A percentile compares a stretch with the other conserved stretches of the same genome.
phyloP scores from a whole-genome alignment of 2,113 vertebrate species.

The Boulengeromyrus knoepffleri region DNA sequence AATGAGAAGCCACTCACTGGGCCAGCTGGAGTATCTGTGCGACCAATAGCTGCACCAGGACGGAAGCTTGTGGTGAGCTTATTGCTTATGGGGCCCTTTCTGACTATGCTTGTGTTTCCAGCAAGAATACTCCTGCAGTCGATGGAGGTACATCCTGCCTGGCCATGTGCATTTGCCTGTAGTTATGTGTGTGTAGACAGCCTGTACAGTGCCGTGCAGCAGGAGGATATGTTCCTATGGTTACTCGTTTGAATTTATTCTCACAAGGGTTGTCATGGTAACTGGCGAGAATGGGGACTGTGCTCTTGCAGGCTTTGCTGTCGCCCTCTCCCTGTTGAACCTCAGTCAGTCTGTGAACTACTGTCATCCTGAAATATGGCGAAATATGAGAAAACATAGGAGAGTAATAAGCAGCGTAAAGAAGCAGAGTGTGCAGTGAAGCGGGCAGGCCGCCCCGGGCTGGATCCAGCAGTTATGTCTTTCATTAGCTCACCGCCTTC shows the following conservation, averaged over 20 bases:
- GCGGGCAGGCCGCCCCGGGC: not conserved
- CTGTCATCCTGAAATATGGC: not conserved
- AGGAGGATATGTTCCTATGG: not conserved
- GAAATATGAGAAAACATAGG: not conserved
- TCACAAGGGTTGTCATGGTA: not conserved
- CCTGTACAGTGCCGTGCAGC: not conserved
- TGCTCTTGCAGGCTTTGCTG: not conserved
- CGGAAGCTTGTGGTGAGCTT: not conserved
- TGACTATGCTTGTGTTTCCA: not conserved
- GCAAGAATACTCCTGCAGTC: not conserved
- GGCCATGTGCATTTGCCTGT: not conserved
- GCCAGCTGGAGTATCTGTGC: not conserved
- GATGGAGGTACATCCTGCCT: not conserved
- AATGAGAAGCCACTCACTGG: not conserved
- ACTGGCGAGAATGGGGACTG: not conserved
- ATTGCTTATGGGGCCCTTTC: not conserved
- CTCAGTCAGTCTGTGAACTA: not conserved
- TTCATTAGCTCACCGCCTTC: not conserved
- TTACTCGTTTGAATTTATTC: not conserved
- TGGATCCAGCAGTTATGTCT: not conserved
- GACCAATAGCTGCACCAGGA: not conserved
- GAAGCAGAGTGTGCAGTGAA: not conserved
- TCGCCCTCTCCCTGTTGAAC: not conserved
- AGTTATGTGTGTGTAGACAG: not conserved
- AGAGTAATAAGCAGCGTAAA: not conserved